A percentile compares a stretch with the other conserved stretches of the same genome.
phyloP scores from a whole-genome alignment of 2,113 vertebrate species.

The Opisthocomus hoazin region DNA sequence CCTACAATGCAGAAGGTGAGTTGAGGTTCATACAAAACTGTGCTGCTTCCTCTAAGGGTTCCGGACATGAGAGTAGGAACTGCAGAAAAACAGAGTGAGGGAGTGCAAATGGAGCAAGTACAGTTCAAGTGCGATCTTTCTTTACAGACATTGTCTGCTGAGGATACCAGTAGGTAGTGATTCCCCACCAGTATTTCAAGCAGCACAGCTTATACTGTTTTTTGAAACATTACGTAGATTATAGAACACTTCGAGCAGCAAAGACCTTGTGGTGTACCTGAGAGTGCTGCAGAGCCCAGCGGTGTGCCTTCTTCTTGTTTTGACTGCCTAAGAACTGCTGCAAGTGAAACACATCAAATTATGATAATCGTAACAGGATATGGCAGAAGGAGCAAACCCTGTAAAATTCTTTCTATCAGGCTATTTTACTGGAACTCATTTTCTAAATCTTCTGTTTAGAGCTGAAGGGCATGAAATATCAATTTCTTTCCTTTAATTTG shows the following conservation, averaged over 20 bases:
- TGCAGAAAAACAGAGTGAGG: neutral
- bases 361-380: neutral
- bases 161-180: neutral
- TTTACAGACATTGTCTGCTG: neutral
- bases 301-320: neutral
- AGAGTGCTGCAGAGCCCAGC: fast-evolving
- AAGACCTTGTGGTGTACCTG: neutral
- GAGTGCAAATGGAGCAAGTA: neutral
- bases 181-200: neutral
- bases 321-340: neutral
- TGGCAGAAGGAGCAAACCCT: neutral
- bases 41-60: neutral
- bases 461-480: slow-evolving; percentile 22
- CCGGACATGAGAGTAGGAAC: neutral
- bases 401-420: neutral
- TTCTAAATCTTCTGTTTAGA: slow-evolving; percentile 21
- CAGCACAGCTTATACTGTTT: neutral
- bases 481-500: neutral
- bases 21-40: neutral
- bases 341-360: neutral
- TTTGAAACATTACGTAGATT: neutral
- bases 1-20: neutral
- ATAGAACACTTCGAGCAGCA: neutral
- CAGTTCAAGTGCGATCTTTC: neutral
- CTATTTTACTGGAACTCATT: slow-evolving; percentile 32